Base-by-base conservation (phyloP, 1,140 invertebrate genomes). In the Listronotus bonariensis region DNA sequence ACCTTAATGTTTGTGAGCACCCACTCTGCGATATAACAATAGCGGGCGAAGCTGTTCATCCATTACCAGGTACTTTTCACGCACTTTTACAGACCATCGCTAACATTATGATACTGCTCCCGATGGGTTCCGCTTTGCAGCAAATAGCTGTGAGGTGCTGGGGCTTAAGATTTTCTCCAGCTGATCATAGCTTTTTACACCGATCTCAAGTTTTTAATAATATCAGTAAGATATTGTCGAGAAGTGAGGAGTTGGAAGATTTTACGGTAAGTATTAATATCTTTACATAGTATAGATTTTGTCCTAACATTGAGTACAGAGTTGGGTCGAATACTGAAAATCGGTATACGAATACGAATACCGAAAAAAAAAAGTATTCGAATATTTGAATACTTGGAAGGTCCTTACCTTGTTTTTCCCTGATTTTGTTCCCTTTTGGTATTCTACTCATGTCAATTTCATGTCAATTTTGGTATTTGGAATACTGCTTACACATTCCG, bases 101-200 rank as follows among this genome's bases (percentile, higher is more conserved):
- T 10, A 92, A 97, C 76, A 83, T 97, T 11, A 97, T 97, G 85
- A 88, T 95, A n/a, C 82, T 92, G 32, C 81, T 97, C 59, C 92
- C 93, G 0, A 85, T 91, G 52, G 92, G 93, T 0, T 95, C 93
- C 11, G 86, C 94, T 1, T 80, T 96, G 3, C 91, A 95, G 74
- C 89, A 95, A 79, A 95, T 96, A 80, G 95, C 95, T 3, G 90
- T 98, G 11, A 84, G 93, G 68, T 97, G 95, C 79, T 98, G 94
- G 89, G 93, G 92, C 26, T 87, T 98, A 36, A 87, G 89, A 70
- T 98, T 97, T 78, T 88, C 89, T 6, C 86, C 91, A 20, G 85
- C 89, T 2, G 96, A 98, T 80, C 94, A 97, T 75, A 87, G 90
- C 72, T 98, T 98, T 75, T 80, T 98, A n/a, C 96, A 98, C 76